These are phyloP conservation scores for Heteromormyrus szaboi DNA, from an alignment of 2,797 vertebrate species.

Conservation along the genomic window DNA sequence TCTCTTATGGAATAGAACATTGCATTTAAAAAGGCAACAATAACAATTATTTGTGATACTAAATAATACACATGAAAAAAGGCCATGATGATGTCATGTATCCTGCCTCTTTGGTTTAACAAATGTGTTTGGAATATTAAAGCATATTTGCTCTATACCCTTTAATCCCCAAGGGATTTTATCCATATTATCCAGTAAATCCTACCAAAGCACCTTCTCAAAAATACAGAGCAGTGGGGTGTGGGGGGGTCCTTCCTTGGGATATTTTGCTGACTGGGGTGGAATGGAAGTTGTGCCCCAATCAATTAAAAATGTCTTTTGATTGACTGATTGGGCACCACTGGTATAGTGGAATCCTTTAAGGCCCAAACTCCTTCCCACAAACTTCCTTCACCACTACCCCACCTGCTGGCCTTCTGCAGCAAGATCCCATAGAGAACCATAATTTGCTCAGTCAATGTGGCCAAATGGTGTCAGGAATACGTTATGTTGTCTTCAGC, in stretches of 20 bases:
- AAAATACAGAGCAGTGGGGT: not conserved
- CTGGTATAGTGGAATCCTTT: not conserved
- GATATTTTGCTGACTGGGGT: not conserved
- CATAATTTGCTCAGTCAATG: not conserved
- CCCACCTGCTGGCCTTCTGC: not conserved
- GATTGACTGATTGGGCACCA: not conserved
- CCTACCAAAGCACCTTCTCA: not conserved
- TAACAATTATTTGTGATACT: not conserved
- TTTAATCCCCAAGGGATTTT: not conserved
- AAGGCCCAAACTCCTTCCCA: not conserved
- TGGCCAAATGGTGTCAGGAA: not conserved
- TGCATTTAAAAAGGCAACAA: not conserved
- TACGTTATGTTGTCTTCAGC: not conserved
- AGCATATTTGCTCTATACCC: not conserved
- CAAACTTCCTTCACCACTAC: not conserved
- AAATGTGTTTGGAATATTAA: not conserved
- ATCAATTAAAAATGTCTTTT: not conserved
- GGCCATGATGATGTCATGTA: not conserved
- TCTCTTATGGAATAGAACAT: not conserved
- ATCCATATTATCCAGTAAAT: not conserved
- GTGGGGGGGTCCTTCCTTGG: not conserved
- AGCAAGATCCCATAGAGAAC: not conserved
- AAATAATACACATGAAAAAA: not conserved
- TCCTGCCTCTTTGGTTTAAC: not conserved
- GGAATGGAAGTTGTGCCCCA: not conserved